Evolutionary conservation across 1,140 invertebrate genomes (phyloP), one percentile per base, ranked within the genome.

Genomic region (Drosophila prosaltans): DNA sequence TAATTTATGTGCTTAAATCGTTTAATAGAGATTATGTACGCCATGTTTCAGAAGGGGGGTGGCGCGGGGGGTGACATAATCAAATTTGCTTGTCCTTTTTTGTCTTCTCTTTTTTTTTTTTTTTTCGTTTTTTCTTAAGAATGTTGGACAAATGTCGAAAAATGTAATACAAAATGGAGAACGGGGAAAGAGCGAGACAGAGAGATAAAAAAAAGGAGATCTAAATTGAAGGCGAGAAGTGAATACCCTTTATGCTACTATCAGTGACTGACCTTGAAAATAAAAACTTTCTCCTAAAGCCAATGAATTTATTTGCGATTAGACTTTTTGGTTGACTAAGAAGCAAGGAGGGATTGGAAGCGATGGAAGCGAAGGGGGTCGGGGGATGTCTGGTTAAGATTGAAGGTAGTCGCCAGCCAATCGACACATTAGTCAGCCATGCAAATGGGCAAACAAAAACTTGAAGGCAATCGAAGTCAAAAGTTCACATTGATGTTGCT

Each of bases 1-100:
- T 88, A 88, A 86, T 86, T 86, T 86, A 86, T 89, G 76, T 78
- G 83, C 84, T 78, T 76, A 83, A 86, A 86, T 88, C 83, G 84
- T 86, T 86, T 86, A 86, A 86, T 86, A 83, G 76, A 88, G 83
- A 86, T 89, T 86, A 89, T 71, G 80, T 83, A 65, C 83, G 82
- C 83, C 79, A 88, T 88, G 80, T 51, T 51, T 86, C 69, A 1
- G 6, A 7, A 36, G 32, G 32, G 32, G 32, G 32, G 32, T 3
- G 28, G 28, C 28, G 32, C 6, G 69, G 80, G 40, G 32, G 65
- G 66, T 64, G 71, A 70, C 80, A 86, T 88, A 86, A 83, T 83
- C 84, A 86, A 88, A 80, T 80, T 51, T 63, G 72, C 65, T 41
- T 40, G 65, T 62, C 39, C 41, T 63, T 48, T n/a, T 64, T 59